Evolutionary conservation across 2,113 vertebrate genomes (phyloP).

Genomic region (Neomonachus schauinslandi): DNA sequence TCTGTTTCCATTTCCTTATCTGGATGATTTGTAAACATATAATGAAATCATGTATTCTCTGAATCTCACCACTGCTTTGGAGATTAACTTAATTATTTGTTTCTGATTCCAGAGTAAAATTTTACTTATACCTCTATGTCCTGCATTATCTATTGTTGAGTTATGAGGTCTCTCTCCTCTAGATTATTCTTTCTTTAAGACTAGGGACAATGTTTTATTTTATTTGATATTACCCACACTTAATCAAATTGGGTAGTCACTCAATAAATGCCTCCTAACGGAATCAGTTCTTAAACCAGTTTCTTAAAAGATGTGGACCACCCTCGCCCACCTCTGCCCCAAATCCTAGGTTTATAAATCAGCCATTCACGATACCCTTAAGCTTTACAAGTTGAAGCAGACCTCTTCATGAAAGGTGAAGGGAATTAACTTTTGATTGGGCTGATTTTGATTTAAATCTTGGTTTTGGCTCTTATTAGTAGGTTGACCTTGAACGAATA

Average conservation of each 20-base stretch:
- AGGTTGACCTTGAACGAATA: not conserved
- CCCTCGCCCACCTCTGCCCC: not conserved
- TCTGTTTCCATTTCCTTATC: not conserved
- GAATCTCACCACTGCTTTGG: not conserved
- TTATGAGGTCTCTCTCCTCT: not conserved
- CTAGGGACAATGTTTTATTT: not conserved
- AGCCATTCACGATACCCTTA: not conserved
- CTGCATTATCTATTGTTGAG: not conserved
- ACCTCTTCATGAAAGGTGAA: not conserved
- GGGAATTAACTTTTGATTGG: not conserved
- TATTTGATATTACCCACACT: not conserved
- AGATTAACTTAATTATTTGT: not conserved
- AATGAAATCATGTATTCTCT: not conserved
- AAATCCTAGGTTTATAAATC: not conserved
- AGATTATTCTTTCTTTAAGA: not conserved
- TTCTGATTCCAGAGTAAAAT: not conserved
- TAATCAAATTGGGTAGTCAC: not conserved
- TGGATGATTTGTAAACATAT: not conserved
- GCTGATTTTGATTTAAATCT: not conserved
- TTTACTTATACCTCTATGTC: not conserved
- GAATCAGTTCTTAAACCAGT: not conserved
- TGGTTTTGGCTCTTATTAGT: not conserved
- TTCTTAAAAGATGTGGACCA: not conserved
- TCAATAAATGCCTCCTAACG: not conserved
- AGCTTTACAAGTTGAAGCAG: not conserved